Conservation (phyloP, 64 coral and sea anemone genomes). For the Hydrozoanthus tunicans region DNA sequence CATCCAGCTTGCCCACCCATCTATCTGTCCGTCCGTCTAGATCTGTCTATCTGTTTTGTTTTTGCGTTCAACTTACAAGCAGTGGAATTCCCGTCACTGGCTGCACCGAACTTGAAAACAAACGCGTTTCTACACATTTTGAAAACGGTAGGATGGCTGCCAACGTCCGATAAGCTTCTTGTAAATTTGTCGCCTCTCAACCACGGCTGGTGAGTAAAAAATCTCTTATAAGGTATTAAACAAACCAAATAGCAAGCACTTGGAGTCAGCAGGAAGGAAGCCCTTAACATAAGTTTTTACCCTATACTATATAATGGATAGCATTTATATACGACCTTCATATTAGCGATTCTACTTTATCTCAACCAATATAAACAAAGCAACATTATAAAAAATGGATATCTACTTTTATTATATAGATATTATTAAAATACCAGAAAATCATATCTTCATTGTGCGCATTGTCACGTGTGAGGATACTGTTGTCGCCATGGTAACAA, state of each 20-base stretch:
- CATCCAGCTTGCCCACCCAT: too few relatives aligned
- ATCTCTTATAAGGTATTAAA: background rate
- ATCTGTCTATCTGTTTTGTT: background rate
- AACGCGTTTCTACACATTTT: constrained; percentile 30
- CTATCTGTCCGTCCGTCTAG: background rate
- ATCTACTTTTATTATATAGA: too few relatives aligned
- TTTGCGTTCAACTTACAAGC: background rate
- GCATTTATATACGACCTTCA: too few relatives aligned
- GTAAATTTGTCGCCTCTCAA: background rate
- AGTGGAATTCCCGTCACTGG: background rate
- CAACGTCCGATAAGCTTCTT: constrained; percentile 1
- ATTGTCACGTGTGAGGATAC: too few relatives aligned
- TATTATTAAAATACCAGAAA: too few relatives aligned
- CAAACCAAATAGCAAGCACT: background rate
- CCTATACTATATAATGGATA: too few relatives aligned
- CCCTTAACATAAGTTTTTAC: background rate
- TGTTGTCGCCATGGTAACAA: too few relatives aligned
- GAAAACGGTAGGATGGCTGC: constrained; percentile 23
- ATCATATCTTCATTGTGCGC: too few relatives aligned
- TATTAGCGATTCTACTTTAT: too few relatives aligned
- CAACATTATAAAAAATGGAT: too few relatives aligned
- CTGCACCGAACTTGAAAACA: constrained; percentile 24
- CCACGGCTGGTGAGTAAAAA: background rate
- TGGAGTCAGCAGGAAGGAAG: background rate
- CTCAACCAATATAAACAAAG: too few relatives aligned